Evolutionary conservation across 2,888 invertebrate genomes (phyloP), one percentile per base, ranked within the genome.

Genomic region (Temnothorax rugatulus): DNA sequence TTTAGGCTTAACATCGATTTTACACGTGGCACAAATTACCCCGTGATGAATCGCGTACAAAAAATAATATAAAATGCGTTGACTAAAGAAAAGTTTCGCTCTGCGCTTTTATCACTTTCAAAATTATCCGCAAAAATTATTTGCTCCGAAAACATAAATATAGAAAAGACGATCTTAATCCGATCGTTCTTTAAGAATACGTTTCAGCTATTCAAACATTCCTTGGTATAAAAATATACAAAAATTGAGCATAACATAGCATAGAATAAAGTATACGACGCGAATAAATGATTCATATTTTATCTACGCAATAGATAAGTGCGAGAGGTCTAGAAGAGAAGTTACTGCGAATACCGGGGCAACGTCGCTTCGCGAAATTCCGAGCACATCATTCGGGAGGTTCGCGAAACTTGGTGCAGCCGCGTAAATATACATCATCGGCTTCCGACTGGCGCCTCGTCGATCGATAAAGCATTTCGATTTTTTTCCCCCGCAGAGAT

Each of bases 391-490:
- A 57, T 73, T 79, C 76, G 74, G 68, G 52, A 77, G 18, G 18
- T 47, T 81, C 81, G 41, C 47, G 66, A 59, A 83, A 83, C 54
- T 64, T 69, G 57, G 76, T 29, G 82, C 4, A 64, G 38, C 74
- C 52, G 61, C 44, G 54, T 81, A 81, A 71, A 81, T 59, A 13
- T 71, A 71, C 50, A 81, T 81, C 79, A 71, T 38, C 57, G 64
- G 34, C 54, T 47, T 59, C 79, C 5, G 44, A 29, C 71, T 21
- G 71, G 34, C 57, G 57, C 21, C 11, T 21, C 18, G 47, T 44
- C 71, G 71, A 59, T 71, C 71, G 74, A 84, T 84, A 68, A 83
- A 74, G 38, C 71, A 83, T 57, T 83, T 69, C 74, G 73, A 57
- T 64, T 61, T 38, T 68, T 66, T 47, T 41, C 34, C 18, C 41